Percentiles rank a stretch among this genome's conserved stretches.
Evolutionary conservation across 2,797 vertebrate species (phyloP).

Genomic region (Leptatherina wallacei): DNA sequence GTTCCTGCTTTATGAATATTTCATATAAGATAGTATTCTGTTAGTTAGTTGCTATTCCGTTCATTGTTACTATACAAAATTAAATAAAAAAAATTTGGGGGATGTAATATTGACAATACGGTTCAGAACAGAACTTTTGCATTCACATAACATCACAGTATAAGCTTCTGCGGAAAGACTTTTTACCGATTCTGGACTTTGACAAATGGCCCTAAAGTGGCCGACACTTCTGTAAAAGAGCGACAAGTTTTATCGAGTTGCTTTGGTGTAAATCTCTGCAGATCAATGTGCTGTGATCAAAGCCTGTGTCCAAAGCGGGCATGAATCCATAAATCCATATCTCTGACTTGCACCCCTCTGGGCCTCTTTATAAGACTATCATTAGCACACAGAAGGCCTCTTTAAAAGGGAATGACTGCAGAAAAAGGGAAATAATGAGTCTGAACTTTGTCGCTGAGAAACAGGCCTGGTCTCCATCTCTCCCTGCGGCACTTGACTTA

Average conservation of each 20-base stretch:
- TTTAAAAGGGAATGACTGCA: constrained; percentile 68
- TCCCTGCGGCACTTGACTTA: constrained; percentile 70
- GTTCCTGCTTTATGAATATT: neutral
- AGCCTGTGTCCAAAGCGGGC: constrained; percentile 71
- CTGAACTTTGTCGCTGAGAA: constrained; percentile 74
- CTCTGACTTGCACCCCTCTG: constrained; percentile 69
- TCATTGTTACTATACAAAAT: neutral
- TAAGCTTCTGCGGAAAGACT: constrained; percentile 20
- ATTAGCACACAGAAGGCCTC: constrained; percentile 74
- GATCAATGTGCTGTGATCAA: constrained; percentile 82
- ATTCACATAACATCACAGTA: constrained; percentile 37
- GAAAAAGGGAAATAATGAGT: constrained; percentile 78
- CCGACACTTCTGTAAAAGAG: constrained; percentile 57
- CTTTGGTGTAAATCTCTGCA: constrained; percentile 77
- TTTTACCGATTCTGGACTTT: constrained; percentile 62
- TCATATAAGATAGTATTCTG: neutral
- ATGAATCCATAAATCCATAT: constrained; percentile 81
- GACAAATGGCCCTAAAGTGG: constrained; percentile 71
- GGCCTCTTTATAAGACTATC: constrained; percentile 76
- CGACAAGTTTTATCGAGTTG: constrained; percentile 69
- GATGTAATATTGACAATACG: neutral
- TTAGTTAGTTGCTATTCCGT: neutral
- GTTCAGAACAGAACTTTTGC: constrained; percentile 21
- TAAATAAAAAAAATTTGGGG: neutral
- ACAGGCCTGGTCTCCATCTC: constrained; percentile 48